Percentiles rank a stretch among this genome's conserved stretches.
These are phyloP conservation scores for Drosophila robusta DNA, from an alignment of 2,888 invertebrate genomes.

Conservation along the genomic window DNA sequence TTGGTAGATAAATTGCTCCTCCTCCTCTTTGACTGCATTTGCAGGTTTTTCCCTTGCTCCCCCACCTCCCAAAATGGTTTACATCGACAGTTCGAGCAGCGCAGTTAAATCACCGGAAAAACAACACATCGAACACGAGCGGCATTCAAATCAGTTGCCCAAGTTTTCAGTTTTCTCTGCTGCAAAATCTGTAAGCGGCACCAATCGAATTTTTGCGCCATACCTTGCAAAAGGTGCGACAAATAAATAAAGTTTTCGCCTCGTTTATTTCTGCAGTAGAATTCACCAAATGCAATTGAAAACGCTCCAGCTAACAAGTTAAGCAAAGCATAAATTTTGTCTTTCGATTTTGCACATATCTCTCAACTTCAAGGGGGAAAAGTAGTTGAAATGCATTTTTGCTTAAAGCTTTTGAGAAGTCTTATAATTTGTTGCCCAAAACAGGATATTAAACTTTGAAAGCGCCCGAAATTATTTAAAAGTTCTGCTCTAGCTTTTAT, in stretches of 20 bases:
- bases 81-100: constrained; percentile 11
- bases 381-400: not conserved
- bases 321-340: constrained; percentile 11
- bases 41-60: too few species aligned
- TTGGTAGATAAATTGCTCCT: not conserved
- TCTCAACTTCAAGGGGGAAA: not conserved
- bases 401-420: not conserved
- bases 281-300: constrained; percentile 5
- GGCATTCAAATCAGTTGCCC: constrained; percentile 68
- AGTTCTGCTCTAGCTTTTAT: not conserved
- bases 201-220: constrained; percentile 56
- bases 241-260: constrained; percentile 35
- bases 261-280: constrained; percentile 2
- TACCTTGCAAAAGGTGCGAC: constrained; percentile 25
- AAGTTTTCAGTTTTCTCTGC: constrained; percentile 15
- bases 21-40: too few species aligned
- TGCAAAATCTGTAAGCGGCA: constrained; percentile 50
- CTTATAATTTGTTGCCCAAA: not conserved
- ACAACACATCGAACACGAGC: constrained; percentile 59
- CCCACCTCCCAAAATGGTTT: not conserved
- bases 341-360: constrained; percentile 6
- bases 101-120: constrained; percentile 75
- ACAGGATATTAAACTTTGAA: not conserved
- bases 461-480: not conserved
- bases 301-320: constrained; percentile 19